A percentile compares a stretch with the other conserved stretches of the same genome.
Conservation (phyloP, 2,888 invertebrate genomes). For the Hemistola chrysoprasaria region DNA sequence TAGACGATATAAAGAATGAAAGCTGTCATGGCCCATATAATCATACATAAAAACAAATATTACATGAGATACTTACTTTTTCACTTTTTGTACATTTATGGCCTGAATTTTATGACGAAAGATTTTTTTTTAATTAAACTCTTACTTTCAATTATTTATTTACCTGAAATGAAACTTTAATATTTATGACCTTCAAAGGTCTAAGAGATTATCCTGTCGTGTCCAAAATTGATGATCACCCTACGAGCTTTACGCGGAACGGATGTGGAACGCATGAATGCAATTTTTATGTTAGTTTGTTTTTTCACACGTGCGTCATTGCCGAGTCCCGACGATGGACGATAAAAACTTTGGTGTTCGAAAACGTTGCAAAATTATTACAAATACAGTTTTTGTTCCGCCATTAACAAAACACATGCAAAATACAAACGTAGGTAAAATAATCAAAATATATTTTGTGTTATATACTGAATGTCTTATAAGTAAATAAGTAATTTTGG, state of each 20-base stretch:
- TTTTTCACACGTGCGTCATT: conserved; percentile 15
- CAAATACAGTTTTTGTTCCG: too few relatives aligned
- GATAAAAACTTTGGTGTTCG: conserved; percentile 12
- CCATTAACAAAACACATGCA: too few relatives aligned
- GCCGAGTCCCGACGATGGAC: conserved; percentile 2
- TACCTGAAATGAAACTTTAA: not conserved
- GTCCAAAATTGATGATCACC: conserved; percentile 13
- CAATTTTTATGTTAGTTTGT: conserved; percentile 26
- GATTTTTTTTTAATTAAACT: too few relatives aligned
- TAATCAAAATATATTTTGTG: too few relatives aligned
- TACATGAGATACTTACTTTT: too few relatives aligned
- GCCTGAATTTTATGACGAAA: not conserved
- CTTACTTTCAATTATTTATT: too few relatives aligned
- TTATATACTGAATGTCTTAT: too few relatives aligned
- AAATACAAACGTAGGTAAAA: too few relatives aligned
- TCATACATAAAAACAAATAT: too few relatives aligned
- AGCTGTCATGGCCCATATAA: too few relatives aligned
- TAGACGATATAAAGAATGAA: too few relatives aligned
- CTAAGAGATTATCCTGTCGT: not conserved
- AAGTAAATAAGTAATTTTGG: too few relatives aligned
- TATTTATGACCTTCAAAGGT: conserved; percentile 3
- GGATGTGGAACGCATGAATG: conserved; percentile 30
- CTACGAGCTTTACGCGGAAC: conserved; percentile 19
- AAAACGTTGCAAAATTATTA: conserved; percentile 19
- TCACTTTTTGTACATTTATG: conserved; percentile 2